These are phyloP conservation scores for Sebastiscus tertius DNA, from an alignment of 2,797 vertebrate species.

Conservation along the genomic window DNA sequence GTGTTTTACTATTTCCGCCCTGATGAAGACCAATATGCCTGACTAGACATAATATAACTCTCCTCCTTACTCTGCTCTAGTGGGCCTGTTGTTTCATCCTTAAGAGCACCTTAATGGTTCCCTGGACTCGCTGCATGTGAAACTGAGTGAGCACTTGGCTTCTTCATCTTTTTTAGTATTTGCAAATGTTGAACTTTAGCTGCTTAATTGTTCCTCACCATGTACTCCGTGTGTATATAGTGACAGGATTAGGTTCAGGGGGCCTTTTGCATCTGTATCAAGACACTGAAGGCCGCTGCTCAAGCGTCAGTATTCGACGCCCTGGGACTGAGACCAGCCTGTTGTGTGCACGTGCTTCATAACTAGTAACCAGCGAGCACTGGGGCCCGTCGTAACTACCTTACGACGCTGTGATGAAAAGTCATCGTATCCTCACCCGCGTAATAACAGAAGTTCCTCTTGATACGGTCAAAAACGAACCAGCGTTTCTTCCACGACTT, in stretches of 20 bases:
- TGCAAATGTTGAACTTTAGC: background rate
- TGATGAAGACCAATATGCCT: background rate
- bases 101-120: background rate
- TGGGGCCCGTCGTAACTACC: background rate
- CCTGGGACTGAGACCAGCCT: too few species aligned
- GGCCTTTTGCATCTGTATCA: accelerated
- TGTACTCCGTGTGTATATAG: background rate
- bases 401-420: background rate
- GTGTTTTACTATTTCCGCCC: background rate
- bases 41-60: background rate
- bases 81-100: background rate
- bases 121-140: background rate
- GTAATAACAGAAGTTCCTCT: conserved; percentile 95
- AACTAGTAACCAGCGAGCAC: accelerated
- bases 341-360: background rate
- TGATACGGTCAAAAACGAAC: conserved; percentile 98
- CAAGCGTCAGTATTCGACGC: too few species aligned
- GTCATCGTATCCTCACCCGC: conserved; percentile 82
- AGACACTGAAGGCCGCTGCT: too few species aligned
- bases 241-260: background rate
- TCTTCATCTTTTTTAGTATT: background rate
- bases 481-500: conserved; percentile 99
- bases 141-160: background rate
- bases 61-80: too few species aligned
- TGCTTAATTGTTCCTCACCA: background rate